Conservation (phyloP, 2,888 invertebrate genomes). For the Anticlea derivata region DNA sequence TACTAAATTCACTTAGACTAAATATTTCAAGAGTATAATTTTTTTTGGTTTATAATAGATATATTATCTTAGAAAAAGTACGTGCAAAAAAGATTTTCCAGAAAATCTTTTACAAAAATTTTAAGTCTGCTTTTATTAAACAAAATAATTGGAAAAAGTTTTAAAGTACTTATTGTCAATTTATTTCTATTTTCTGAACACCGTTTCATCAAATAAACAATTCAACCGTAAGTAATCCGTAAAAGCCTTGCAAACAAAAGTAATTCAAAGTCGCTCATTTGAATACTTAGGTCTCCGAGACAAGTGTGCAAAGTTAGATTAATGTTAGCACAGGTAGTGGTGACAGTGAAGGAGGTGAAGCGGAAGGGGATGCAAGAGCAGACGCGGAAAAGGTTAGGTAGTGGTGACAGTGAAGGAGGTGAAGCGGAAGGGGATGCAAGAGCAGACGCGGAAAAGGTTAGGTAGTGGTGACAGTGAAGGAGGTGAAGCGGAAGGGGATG, state of each 20-base stretch:
- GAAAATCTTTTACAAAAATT: too few relatives aligned
- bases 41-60: too few relatives aligned
- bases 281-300: conserved; percentile 22
- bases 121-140: too few relatives aligned
- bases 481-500: background rate
- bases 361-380: background rate
- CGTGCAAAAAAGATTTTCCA: too few relatives aligned
- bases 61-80: too few relatives aligned
- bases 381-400: too few relatives aligned
- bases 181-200: background rate
- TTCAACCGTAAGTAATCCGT: conserved; percentile 20
- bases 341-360: background rate
- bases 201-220: conserved; percentile 18
- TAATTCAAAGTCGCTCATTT: conserved; percentile 44
- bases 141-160: too few relatives aligned
- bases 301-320: conserved; percentile 27
- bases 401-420: background rate
- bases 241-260: conserved; percentile 30
- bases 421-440: background rate
- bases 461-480: background rate
- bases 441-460: too few relatives aligned
- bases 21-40: too few relatives aligned
- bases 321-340: conserved; percentile 10
- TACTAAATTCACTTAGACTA: too few relatives aligned
- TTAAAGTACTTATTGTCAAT: too few relatives aligned